These are phyloP conservation scores for Dioctria linearis DNA, from an alignment of 2,888 invertebrate species.

Conservation along the genomic window DNA sequence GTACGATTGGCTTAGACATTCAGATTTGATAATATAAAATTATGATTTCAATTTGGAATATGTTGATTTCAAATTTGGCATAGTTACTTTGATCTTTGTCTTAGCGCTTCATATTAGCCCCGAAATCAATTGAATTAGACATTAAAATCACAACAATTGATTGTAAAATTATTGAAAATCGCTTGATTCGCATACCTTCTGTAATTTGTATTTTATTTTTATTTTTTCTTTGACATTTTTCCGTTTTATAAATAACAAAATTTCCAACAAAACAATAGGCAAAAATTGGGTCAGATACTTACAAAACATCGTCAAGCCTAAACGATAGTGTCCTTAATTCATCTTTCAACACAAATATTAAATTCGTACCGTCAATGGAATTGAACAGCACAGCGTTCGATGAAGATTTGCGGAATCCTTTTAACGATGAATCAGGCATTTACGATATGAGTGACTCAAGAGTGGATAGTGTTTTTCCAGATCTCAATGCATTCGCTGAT, in stretches of 20 bases:
- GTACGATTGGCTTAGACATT: too few species aligned
- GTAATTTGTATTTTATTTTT: constrained; percentile 1
- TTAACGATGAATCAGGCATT: constrained; percentile 51
- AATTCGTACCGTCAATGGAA: constrained; percentile 34
- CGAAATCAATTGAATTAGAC: too few species aligned
- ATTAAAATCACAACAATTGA: neutral
- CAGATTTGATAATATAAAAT: too few species aligned
- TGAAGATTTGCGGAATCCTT: constrained; percentile 52
- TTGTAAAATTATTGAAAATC: constrained; percentile 5
- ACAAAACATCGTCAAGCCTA: constrained; percentile 34
- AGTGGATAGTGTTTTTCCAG: constrained; percentile 33
- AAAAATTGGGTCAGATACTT: constrained; percentile 52
- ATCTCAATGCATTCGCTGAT: constrained; percentile 54
- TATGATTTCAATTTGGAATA: too few species aligned
- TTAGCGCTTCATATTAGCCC: too few species aligned
- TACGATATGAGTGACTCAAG: constrained; percentile 49
- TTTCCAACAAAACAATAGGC: constrained; percentile 44
- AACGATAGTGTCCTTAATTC: constrained; percentile 33
- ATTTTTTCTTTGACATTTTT: constrained; percentile 27
- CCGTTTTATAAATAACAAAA: constrained; percentile 29
- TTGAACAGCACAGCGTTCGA: constrained; percentile 48
- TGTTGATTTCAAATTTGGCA: too few species aligned
- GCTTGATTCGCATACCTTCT: neutral
- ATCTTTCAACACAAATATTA: constrained; percentile 28
- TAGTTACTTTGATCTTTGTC: too few species aligned